phyloP scores from a whole-genome alignment of 1,140 invertebrate genomes.

The Hetaerina americana region DNA sequence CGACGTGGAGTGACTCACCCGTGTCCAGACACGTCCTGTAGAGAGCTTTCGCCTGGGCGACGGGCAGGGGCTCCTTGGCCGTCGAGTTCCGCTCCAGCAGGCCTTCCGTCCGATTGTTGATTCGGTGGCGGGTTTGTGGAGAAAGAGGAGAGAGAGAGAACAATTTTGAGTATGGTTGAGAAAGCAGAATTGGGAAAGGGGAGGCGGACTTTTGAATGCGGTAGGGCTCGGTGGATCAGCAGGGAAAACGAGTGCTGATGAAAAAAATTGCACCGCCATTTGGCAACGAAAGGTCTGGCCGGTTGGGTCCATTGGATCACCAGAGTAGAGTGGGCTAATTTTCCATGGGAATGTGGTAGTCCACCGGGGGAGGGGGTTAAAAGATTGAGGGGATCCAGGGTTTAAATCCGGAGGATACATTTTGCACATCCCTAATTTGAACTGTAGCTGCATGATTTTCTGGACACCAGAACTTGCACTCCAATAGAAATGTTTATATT shows the following conservation, averaged over 20 bases:
- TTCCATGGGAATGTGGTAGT: no score
- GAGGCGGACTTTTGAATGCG: background rate
- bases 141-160: conserved; percentile 2
- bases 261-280: no score
- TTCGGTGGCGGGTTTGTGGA: background rate
- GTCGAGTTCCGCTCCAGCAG: conserved; percentile 38
- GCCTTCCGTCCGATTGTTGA: conserved; percentile 16
- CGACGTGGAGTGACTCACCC: conserved; percentile 29
- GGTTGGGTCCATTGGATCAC: no score
- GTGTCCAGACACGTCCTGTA: conserved; percentile 50
- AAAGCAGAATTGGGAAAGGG: background rate
- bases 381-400: no score
- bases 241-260: background rate
- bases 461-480: no score
- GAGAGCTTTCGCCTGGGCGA: conserved; percentile 41
- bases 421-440: no score
- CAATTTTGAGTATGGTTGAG: background rate
- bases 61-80: conserved; percentile 29
- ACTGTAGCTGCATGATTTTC: no score
- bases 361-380: no score
- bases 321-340: no score
- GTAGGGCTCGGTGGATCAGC: background rate
- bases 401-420: no score
- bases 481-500: no score
- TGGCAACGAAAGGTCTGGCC: no score